A percentile compares a stretch with the other conserved stretches of the same genome.
phyloP scores from a whole-genome alignment of 2,797 vertebrate species.

The Enteromius treurensis region DNA sequence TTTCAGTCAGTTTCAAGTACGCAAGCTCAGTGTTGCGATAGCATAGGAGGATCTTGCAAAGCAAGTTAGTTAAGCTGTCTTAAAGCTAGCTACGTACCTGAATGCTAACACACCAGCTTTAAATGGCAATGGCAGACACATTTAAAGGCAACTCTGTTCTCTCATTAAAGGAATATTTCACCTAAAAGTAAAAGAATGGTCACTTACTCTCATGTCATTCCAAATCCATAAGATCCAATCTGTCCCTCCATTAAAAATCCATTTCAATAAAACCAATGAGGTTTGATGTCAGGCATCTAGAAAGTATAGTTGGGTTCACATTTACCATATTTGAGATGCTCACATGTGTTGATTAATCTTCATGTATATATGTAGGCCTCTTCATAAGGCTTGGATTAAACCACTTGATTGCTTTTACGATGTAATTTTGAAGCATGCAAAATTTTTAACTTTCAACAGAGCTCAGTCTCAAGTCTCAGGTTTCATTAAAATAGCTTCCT shows the following conservation, averaged over 20 bases:
- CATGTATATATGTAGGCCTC: background rate
- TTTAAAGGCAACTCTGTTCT: constrained; percentile 6
- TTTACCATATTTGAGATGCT: background rate
- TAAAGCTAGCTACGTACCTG: background rate
- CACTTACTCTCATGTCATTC: background rate
- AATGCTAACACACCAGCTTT: constrained; percentile 6
- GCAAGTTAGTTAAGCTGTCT: background rate
- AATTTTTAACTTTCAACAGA: background rate
- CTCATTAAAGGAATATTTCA: background rate
- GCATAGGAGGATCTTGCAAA: background rate
- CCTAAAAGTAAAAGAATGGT: background rate
- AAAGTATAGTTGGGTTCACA: background rate
- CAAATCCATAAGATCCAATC: background rate
- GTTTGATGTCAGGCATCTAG: background rate
- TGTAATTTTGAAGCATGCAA: background rate
- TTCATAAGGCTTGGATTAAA: background rate
- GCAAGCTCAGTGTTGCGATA: background rate
- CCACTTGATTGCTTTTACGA: background rate
- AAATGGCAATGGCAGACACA: constrained; percentile 19
- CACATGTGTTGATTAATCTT: background rate
- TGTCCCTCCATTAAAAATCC: background rate
- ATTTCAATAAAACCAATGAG: constrained; percentile 1
- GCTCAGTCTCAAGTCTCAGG: background rate
- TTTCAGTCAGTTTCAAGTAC: background rate
- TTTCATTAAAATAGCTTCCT: background rate